Evolutionary conservation across 2,113 vertebrate genomes (phyloP).

Genomic region (Macrotis lagotis): DNA sequence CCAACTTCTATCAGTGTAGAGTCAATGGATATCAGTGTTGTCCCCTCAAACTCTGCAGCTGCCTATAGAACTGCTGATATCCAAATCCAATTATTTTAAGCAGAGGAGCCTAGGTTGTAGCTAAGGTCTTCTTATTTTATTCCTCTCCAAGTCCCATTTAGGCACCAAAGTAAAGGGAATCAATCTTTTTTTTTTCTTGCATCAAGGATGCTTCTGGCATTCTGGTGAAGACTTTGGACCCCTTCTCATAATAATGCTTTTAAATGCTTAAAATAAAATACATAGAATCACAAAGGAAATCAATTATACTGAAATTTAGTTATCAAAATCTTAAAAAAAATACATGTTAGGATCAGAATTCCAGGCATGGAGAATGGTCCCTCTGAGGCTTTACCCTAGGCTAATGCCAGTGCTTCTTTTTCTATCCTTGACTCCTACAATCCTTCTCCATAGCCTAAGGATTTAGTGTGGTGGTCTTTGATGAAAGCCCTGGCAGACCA

Average conservation of each 20-base stretch:
- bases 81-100: not conserved
- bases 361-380: not conserved
- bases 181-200: not conserved
- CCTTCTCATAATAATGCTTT: not conserved
- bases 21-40: not conserved
- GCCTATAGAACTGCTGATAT: not conserved
- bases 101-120: not conserved
- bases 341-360: not conserved
- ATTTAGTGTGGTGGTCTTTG: constrained; percentile 14
- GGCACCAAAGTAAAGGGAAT: not conserved
- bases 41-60: not conserved
- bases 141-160: not conserved
- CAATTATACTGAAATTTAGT: not conserved
- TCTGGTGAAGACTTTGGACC: not conserved
- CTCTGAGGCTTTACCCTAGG: not conserved
- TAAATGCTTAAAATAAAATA: not conserved
- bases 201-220: not conserved
- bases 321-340: not conserved
- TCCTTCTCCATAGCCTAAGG: not conserved
- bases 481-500: constrained; percentile 5
- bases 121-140: too few relatives aligned
- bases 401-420: not conserved
- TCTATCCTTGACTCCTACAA: not conserved
- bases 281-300: not conserved
- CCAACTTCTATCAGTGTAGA: not conserved